A percentile compares a stretch with the other conserved stretches of the same genome.
Conservation (phyloP, 2,888 invertebrate genomes). For the Synanthedon vespiformis region DNA sequence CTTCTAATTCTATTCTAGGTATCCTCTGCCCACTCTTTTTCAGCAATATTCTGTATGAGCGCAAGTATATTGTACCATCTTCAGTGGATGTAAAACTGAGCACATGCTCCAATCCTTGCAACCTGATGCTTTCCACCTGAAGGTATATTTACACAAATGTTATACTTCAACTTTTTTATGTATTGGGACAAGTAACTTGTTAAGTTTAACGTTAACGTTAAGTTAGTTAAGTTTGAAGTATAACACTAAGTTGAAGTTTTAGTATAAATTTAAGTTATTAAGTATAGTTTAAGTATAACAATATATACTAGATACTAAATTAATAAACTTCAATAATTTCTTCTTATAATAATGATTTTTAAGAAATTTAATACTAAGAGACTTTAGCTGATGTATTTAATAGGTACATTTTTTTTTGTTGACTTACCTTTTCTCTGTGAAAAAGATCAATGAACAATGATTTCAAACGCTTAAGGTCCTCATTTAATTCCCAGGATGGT, state of each 20-base stretch:
- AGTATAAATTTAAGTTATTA: too few relatives aligned
- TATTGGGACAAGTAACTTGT: neutral
- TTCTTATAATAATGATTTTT: too few relatives aligned
- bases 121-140: slow-evolving; percentile 79
- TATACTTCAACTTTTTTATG: neutral
- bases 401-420: neutral
- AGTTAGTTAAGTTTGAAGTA: too few relatives aligned
- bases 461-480: slow-evolving; percentile 85
- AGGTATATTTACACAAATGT: slow-evolving; percentile 11
- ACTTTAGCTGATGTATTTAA: too few relatives aligned
- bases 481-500: slow-evolving; percentile 85
- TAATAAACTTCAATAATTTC: too few relatives aligned
- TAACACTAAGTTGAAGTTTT: too few relatives aligned
- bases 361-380: too few relatives aligned
- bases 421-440: slow-evolving; percentile 77
- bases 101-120: slow-evolving; percentile 95
- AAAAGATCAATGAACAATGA: slow-evolving; percentile 94
- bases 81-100: slow-evolving; percentile 87
- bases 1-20: slow-evolving; percentile 91
- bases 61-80: slow-evolving; percentile 81
- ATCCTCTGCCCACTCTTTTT: slow-evolving; percentile 92
- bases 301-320: too few relatives aligned
- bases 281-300: too few relatives aligned
- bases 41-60: slow-evolving; percentile 82
- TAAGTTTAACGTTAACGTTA: too few relatives aligned